Evolutionary conservation across 2,113 vertebrate species (phyloP).

Genomic region (Indicator maculatus): DNA sequence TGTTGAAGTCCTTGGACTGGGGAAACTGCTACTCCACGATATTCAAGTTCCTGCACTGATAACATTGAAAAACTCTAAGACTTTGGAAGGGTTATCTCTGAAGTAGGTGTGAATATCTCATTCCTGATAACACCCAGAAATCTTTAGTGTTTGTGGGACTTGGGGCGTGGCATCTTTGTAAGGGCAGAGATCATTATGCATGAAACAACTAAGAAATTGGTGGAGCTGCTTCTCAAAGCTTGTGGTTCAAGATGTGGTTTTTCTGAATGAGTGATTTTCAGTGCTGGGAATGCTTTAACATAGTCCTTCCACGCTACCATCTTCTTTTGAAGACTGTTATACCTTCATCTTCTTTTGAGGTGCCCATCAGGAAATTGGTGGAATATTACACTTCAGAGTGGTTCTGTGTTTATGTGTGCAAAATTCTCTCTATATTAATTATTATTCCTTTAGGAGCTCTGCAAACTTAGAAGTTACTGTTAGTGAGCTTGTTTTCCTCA

Average conservation of each 20-base stretch:
- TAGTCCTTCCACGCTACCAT: fast-evolving
- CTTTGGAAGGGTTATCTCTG: background rate
- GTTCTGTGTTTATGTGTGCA: background rate
- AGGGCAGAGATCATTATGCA: fast-evolving
- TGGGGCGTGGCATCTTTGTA: fast-evolving
- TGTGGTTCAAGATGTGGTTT: fast-evolving
- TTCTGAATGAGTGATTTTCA: background rate
- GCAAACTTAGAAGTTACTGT: background rate
- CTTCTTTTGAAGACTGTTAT: background rate
- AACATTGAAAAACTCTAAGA: background rate
- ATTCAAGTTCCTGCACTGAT: background rate
- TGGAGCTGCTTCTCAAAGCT: background rate
- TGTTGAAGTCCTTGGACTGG: background rate
- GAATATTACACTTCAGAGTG: background rate
- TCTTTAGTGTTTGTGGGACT: background rate
- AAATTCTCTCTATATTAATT: background rate
- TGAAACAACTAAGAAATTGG: background rate
- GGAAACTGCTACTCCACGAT: background rate
- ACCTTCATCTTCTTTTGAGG: background rate
- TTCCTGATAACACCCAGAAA: background rate
- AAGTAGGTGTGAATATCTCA: background rate
- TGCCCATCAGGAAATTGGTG: background rate
- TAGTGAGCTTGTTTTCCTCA: background rate
- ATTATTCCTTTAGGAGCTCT: background rate
- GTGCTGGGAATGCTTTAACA: background rate